Base-by-base conservation (phyloP, 2,888 invertebrate species). In the Hirtodrosophila confusa region DNA sequence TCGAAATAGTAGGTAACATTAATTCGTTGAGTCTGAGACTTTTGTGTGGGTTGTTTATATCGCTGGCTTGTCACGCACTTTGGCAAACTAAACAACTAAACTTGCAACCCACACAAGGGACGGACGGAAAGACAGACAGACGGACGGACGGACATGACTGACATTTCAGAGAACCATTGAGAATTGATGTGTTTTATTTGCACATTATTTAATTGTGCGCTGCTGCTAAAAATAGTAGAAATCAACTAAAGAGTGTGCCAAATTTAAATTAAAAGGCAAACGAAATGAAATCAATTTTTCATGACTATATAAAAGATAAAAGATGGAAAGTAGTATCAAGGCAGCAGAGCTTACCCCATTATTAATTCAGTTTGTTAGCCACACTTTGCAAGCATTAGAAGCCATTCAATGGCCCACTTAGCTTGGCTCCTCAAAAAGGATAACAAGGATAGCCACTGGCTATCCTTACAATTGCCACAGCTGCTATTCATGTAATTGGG, bases 401-500 rank as follows among this genome's bases (percentile, higher is more conserved):
- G 6, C n/a, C n/a, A n/a, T n/a, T n/a, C n/a, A n/a, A n/a, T n/a
- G n/a, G n/a, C n/a, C 8, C 51, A 43, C 17, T 73, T 75, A 37
- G 29, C 3, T 44, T 44, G 44, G 36, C 33, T 37, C n/a, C n/a
- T n/a, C n/a, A n/a, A 12, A 41, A 23, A 24, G 29, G 29, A 17
- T 4, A 27, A 43, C 36, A 51, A 41, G 23, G 40, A 45, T 35
- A 57, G 37, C 33, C 40, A 43, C 24, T 33, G n/a, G 33, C 36
- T 29, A 41, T 17, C 41, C 44, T 55, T 67, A 54, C 60, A 51
- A 29, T 39, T 41, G 39, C 49, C 27, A 17, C 27, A 27, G 27
- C 27, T 27, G 37, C 44, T 11, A 49, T 54, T 49, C 72, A 57
- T 60, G 68, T 77, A 84, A 86, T 88, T 80, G 80, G 58, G 37